Conservation (phyloP, 2,888 invertebrate species). For the Lydus trimaculatus region DNA sequence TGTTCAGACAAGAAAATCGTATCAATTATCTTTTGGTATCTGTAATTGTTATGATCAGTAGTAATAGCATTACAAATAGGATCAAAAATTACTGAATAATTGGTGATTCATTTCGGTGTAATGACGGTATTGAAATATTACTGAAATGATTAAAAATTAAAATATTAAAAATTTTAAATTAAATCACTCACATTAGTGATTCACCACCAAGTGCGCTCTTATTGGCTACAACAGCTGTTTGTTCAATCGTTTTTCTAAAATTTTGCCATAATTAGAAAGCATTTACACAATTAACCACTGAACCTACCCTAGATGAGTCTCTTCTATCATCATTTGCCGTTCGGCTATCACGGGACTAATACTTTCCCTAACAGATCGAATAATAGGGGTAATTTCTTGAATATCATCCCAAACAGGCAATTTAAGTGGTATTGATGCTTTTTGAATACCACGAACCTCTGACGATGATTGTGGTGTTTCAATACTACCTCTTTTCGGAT, state of each 20-base stretch:
- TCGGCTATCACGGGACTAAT: not conserved
- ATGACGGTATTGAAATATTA: not conserved
- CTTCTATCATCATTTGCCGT: not conserved
- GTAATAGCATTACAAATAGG: not conserved
- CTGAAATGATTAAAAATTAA: not conserved
- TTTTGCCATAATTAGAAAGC: not conserved
- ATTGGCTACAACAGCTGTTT: not conserved
- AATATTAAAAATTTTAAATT: not conserved
- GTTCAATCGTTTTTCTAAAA: not conserved
- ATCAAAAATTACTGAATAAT: not conserved
- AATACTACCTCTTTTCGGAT: no score
- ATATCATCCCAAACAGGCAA: no score
- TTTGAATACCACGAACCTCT: not conserved
- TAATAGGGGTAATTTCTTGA: no score
- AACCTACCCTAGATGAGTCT: not conserved
- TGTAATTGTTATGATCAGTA: not conserved
- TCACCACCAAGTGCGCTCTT: not conserved
- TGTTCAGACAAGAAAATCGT: not conserved
- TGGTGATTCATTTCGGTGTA: no score
- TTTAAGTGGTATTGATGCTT: not conserved
- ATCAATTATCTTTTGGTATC: not conserved
- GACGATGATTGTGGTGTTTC: not conserved
- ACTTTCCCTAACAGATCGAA: no score
- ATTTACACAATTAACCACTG: not conserved
- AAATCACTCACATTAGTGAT: not conserved